Evolutionary conservation across 2,797 vertebrate genomes (phyloP).

Genomic region (Darevskia nairensis): DNA sequence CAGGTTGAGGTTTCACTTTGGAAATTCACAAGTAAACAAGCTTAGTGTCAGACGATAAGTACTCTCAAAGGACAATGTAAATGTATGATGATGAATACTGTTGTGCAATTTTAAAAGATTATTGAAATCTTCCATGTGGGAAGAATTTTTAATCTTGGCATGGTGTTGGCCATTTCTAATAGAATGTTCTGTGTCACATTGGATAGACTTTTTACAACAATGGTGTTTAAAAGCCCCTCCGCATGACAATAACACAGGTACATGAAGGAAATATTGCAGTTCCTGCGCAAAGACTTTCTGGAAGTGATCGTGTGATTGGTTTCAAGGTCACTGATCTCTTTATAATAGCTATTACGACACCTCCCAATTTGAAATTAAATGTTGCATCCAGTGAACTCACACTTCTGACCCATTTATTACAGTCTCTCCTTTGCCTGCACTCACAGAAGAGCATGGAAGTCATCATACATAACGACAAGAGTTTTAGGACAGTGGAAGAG

Average conservation of each 20-base stretch:
- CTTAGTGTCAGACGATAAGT: background rate
- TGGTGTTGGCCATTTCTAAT: background rate
- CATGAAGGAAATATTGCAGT: background rate
- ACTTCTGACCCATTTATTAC: background rate
- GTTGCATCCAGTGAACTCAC: background rate
- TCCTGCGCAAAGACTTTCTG: background rate
- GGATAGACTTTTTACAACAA: background rate
- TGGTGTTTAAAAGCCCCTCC: background rate
- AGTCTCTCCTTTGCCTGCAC: background rate
- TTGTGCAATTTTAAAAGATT: constrained; percentile 27
- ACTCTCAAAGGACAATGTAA: constrained; percentile 28
- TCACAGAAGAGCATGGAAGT: background rate
- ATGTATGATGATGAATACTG: constrained; percentile 25
- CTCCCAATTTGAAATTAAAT: no score
- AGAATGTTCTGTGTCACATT: background rate
- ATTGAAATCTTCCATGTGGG: constrained; percentile 44
- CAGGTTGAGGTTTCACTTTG: background rate
- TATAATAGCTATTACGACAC: constrained; percentile 18
- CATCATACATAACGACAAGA: background rate
- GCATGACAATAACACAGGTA: background rate
- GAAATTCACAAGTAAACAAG: background rate
- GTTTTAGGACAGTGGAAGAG: background rate
- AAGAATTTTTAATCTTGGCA: background rate
- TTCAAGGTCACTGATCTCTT: constrained; percentile 3
- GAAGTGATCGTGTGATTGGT: background rate